Conservation (phyloP, 2,888 invertebrate species). For the Caradrina clavipalpis region DNA sequence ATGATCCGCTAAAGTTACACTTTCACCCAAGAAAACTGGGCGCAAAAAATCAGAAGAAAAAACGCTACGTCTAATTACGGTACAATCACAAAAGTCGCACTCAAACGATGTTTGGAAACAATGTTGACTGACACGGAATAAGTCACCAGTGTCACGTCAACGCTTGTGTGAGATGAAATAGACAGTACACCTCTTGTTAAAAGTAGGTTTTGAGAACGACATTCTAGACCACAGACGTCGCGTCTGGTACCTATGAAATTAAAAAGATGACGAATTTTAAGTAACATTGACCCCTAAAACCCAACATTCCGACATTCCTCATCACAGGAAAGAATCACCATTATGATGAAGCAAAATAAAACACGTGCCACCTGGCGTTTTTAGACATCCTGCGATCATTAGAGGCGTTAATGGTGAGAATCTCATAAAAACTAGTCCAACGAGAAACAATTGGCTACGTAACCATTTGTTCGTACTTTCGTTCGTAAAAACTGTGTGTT, state of each 20-base stretch:
- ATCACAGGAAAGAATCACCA: conserved; percentile 42
- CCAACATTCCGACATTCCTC: conserved; percentile 49
- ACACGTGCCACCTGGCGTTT: conserved; percentile 65
- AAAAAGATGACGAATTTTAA: conserved; percentile 73
- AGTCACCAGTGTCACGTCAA: conserved; percentile 41
- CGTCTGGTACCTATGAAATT: conserved; percentile 69
- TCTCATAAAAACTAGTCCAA: conserved; percentile 75
- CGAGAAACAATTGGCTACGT: conserved; percentile 72
- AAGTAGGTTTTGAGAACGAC: conserved; percentile 80
- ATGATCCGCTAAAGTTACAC: conserved; percentile 74
- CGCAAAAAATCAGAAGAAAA: conserved; percentile 61
- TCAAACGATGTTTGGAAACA: conserved; percentile 44
- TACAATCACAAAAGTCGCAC: conserved; percentile 53
- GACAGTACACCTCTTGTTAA: conserved; percentile 57
- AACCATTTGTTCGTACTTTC: conserved; percentile 65
- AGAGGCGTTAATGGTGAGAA: conserved; percentile 73
- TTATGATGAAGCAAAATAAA: conserved; percentile 64
- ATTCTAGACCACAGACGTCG: conserved; percentile 74
- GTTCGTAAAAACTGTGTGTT: conserved; percentile 52
- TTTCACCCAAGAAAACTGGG: conserved; percentile 73
- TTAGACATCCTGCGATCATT: conserved; percentile 71
- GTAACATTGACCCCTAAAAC: conserved; percentile 80
- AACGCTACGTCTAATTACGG: conserved; percentile 55
- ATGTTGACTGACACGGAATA: conserved; percentile 38
- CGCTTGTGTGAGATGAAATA: conserved; percentile 54